Base-by-base conservation (phyloP, 2,113 vertebrate genomes). In the Agapornis roseicollis region DNA sequence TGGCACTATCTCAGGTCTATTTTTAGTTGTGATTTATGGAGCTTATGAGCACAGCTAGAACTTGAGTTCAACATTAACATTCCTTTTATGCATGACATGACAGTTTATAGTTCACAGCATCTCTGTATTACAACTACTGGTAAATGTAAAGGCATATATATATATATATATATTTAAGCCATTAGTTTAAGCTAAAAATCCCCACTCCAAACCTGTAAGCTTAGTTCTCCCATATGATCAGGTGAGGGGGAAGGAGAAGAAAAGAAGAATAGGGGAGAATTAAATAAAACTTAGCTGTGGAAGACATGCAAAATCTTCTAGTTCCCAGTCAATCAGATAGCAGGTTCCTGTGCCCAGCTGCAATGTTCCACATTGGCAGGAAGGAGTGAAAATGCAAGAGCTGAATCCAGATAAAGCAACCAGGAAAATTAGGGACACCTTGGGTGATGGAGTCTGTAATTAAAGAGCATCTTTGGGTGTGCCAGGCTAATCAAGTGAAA, bases 21-120 rank as follows among this genome's bases (percentile, higher is more conserved):
- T 92, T 95, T 90, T 91, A 92, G 80, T 25, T 89, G 49, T 91
- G 71, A 93, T 90, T 92, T 93, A 80, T 74, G 80, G 83, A 88
- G 64, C 83, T 94, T 94, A 55, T 52, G 71, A 89, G 77, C 70
- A 83, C 72, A 85, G 77, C 80, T 66, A 96, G 89, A 93, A 94
- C 88, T 74, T 76, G 71, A 86, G 77, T 19, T 94, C 72, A 78
- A 50, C n/a, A 27, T 85, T 94, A 92, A 52, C 66, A 82, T 87
- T 72, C 63, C 25, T 63, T 93, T 94, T 37, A 86, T 81, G 77
- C 4, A 1, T 55, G 88, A 93, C 50, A 91, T 95, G 93, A 52
- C 72, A 90, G 37, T 87, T 97, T 95, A 93, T 58, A 85, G 94
- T 64, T 74, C 71, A 66, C 35, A 73, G 85, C n/a, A 69, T 24